A percentile compares a stretch with the other conserved stretches of the same genome.
phyloP scores from a whole-genome alignment of 1,140 invertebrate species.

The Callitettix versicolor region DNA sequence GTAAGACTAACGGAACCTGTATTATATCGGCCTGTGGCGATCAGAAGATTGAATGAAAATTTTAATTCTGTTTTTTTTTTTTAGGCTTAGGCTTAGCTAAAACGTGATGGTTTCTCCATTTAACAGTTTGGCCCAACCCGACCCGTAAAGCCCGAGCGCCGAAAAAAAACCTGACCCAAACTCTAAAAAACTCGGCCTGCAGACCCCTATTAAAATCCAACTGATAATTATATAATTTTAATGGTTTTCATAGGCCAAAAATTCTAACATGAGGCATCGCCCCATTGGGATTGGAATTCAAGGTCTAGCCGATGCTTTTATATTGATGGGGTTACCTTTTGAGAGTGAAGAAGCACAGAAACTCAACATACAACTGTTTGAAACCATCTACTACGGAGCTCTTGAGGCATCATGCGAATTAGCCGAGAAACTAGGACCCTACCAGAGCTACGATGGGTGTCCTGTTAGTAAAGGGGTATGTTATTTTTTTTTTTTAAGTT shows the following conservation, averaged over 20 bases:
- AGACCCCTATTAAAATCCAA: no score
- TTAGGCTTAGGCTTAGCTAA: no score
- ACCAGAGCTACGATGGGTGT: slow-evolving; percentile 82
- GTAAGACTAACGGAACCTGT: no score
- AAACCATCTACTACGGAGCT: slow-evolving; percentile 96
- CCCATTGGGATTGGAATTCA: slow-evolving; percentile 96
- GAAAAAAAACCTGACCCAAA: no score
- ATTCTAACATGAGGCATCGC: slow-evolving; percentile 83
- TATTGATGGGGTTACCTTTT: slow-evolving; percentile 89
- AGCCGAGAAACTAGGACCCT: slow-evolving; percentile 74
- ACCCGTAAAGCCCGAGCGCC: no score
- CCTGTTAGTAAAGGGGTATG: slow-evolving; percentile 86
- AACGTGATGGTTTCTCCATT: no score
- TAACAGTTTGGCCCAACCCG: no score
- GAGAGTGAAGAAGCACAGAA: slow-evolving; percentile 73
- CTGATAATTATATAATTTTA: no score
- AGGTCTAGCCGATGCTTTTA: slow-evolving; percentile 93
- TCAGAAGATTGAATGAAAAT: no score
- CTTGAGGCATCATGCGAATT: slow-evolving; percentile 94
- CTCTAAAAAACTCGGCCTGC: no score
- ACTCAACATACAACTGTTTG: slow-evolving; percentile 94
- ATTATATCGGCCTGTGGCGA: no score
- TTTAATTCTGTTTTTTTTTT: no score
- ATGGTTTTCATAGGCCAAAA: slow-evolving; percentile 47
- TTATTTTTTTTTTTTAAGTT: background rate